Base-by-base conservation (phyloP, 2,113 vertebrate species). In the Microtus oregoni region DNA sequence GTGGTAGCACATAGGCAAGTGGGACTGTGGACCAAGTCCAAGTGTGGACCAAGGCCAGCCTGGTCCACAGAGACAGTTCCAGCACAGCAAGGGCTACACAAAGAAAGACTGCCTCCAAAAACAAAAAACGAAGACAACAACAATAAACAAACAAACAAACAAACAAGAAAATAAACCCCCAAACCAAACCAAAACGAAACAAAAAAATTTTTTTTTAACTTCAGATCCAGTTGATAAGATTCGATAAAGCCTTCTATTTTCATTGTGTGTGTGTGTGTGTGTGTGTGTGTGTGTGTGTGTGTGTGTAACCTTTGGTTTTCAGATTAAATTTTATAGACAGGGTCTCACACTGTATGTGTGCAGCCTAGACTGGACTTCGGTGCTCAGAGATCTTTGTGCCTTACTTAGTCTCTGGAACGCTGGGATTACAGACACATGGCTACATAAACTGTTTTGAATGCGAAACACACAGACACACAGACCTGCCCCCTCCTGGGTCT, bases 151-250 rank as follows among this genome's bases (percentile, higher is more conserved):
- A n/a, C n/a, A n/a, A n/a, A n/a, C 26, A 32, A 68, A 52, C 55
- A 55, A n/a, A 22, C 11, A 79, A 38, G 72, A 91, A 55, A 55
- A 55, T 5, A 12, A 55, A 5, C 52, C 15, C 55, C 55, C 3
- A 55, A 55, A 28, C 30, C 28, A 35, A 68, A 32, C 17, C 35
- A 70, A 70, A 68, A 17, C 32, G 7, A 72, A n/a, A 22, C 5
- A 41, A 41, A 41, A 41, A 41, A 79, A 72, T 81, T 26, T 70
- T 77, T n/a, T 88, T 96, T 97, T 92, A 94, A 86, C 78, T 47
- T 70, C 77, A 87, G 17, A 83, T 83, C 47, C 17, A 94, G 65
- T 67, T 41, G 14, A 22, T 14, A 89, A 81, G 58, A 82, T 86
- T 94, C 78, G 92, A 65, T 94, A 67, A 85, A 73, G 4, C 72